Evolutionary conservation across 2,888 invertebrate species (phyloP), one percentile per base, ranked within the genome.

Genomic region (Trichopria drosophilae): DNA sequence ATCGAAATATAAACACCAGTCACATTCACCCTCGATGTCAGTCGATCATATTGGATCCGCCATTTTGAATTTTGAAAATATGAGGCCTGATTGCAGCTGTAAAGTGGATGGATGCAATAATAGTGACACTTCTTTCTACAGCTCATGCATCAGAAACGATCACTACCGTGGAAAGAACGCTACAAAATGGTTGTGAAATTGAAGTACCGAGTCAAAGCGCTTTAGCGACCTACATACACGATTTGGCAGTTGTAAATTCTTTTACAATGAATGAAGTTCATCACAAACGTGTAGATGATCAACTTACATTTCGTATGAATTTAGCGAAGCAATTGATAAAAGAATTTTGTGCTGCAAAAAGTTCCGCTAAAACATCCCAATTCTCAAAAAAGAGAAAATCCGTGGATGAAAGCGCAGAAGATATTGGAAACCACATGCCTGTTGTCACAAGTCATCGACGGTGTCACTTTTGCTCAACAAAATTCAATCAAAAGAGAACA

Each of bases 211-310:
- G n/a, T n/a, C n/a, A n/a, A n/a, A n/a, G n/a, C n/a, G n/a, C n/a
- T n/a, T n/a, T n/a, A n/a, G n/a, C n/a, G n/a, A n/a, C n/a, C n/a
- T n/a, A n/a, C n/a, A n/a, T n/a, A n/a, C n/a, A n/a, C 15, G 9
- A 31, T 29, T 9, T 29, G 4, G 29, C 5, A 4, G 15, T 29
- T 6, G 29, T 29, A 6, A 29, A 29, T 29, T 29, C 29, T 4
- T 29, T 29, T 29, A 6, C 29, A 29, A 12, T 31, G 13, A 15
- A 31, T n/a, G 15, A 31, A 31, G 16, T 31, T 31, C 31, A 31
- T 31, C 31, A 31, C n/a, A 31, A 31, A 31, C 31, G 31, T 31
- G 31, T 31, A n/a, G 31, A 9, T 7, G 31, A 31, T 31, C 31
- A 31, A 31, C 31, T 31, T 16, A 31, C 31, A n/a, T 31, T 31